Evolutionary conservation across 2,113 vertebrate species (phyloP).

Genomic region (Mus spicilegus): DNA sequence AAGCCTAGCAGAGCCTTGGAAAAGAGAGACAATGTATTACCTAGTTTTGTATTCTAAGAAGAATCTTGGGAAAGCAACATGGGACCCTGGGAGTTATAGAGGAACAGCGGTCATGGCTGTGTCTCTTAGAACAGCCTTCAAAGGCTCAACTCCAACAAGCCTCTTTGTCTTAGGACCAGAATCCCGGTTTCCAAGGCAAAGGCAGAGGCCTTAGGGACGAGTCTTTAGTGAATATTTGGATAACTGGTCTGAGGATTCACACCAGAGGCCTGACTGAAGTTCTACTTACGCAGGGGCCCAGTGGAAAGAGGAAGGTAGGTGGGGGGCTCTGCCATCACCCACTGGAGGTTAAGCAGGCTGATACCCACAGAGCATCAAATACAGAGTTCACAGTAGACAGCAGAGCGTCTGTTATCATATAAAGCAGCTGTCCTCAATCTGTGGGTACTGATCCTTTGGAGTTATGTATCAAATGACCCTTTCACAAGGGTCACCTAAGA

Average conservation of each 20-base stretch:
- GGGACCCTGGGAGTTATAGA: not conserved
- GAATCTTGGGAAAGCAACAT: not conserved
- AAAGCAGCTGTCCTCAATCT: not conserved
- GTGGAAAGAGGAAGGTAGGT: not conserved
- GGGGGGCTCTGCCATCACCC: not conserved
- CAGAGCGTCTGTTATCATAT: not conserved
- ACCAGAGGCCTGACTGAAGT: not conserved
- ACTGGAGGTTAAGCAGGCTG: not conserved
- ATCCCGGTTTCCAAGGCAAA: not conserved
- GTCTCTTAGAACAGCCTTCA: not conserved
- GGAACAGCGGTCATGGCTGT: not conserved
- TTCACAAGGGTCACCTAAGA: not conserved
- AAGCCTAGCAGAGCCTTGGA: not conserved
- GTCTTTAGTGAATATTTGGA: not conserved
- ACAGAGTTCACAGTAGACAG: not conserved
- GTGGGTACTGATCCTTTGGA: not conserved
- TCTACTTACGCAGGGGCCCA: not conserved
- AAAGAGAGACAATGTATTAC: conserved; percentile 19
- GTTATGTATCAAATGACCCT: not conserved
- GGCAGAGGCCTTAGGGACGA: not conserved
- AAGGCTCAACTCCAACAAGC: not conserved
- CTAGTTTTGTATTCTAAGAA: conserved; percentile 11
- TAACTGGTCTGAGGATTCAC: not conserved
- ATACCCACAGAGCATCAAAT: not conserved
- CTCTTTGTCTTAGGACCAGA: conserved; percentile 49